Evolutionary conservation across 2,888 invertebrate genomes (phyloP), one percentile per base, ranked within the genome.

Genomic region (Acanthosepion pharaonis): DNA sequence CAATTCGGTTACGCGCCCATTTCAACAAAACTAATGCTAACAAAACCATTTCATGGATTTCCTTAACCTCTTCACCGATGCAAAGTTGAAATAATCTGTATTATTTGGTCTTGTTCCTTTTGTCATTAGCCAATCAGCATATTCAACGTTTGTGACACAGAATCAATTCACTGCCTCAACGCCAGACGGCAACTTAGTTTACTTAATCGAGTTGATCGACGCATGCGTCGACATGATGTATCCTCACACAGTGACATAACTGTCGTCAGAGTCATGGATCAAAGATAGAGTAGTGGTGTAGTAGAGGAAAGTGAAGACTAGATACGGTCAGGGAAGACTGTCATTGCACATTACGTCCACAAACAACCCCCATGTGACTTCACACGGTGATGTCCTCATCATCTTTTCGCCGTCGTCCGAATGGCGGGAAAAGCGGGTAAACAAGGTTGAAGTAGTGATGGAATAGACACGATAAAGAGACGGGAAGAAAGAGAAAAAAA

Each of bases 221-320:
- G n/a, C 78, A 78, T n/a, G 78, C 78, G 78, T 78, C 78, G 78
- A 78, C 78, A 78, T 78, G 78, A 78, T 78, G n/a, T 78, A 78
- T 78, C 78, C 78, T 33, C n/a, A 78, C 9, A 15, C n/a, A n/a
- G 78, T 78, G 78, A 78, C n/a, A 9, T 78, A n/a, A 78, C 51
- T 93, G 93, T 93, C 51, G 28, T 92, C 49, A 28, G 92, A 49
- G 92, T 3, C 23, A 9, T 49, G 48, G 92, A 49, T 92, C 92
- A 49, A n/a, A 23, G 93, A 28, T 28, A 93, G 18, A 93, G 48
- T 6, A 18, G 51, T 15, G n/a, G 51, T 18, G 49, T 23, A n/a
- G 49, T 9, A 25, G 49, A 48, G 18, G 8, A 33, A n/a, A 49
- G n/a, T 20, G 25, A 48, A 49, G 93, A n/a, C 11, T 6, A 53